Evolutionary conservation across 2,113 vertebrate species (phyloP).

Genomic region (Elaphurus davidianus): DNA sequence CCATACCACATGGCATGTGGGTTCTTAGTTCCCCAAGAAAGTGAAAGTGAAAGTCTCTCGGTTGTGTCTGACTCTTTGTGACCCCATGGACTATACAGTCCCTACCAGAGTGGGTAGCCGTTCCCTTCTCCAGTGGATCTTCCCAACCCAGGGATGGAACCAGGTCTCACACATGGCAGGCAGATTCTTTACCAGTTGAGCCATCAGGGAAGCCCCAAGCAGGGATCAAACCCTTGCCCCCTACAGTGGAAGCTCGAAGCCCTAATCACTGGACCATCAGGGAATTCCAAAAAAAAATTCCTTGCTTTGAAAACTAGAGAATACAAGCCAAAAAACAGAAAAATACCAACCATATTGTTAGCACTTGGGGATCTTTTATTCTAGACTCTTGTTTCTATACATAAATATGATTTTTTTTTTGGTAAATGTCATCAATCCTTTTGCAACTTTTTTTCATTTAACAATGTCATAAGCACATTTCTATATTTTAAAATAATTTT

Average conservation of each 20-base stretch:
- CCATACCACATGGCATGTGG: not conserved
- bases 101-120: not conserved
- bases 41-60: not conserved
- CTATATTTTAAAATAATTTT: not conserved
- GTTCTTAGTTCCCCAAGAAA: not conserved
- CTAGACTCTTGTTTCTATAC: not conserved
- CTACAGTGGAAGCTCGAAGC: not conserved
- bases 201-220: not conserved
- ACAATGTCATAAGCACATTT: not conserved
- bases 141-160: not conserved
- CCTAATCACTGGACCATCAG: not conserved
- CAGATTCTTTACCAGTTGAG: not conserved
- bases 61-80: not conserved
- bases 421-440: not conserved
- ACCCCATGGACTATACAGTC: not conserved
- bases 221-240: not conserved
- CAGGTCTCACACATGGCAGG: not conserved
- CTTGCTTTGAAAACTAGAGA: not conserved
- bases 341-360: not conserved
- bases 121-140: not conserved
- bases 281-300: not conserved
- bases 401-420: not conserved
- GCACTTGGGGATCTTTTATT: not conserved
- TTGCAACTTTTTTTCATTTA: slow-evolving; percentile 5
- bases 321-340: not conserved